A percentile compares a stretch with the other conserved stretches of the same genome.
These are phyloP conservation scores for Centropus unirufus DNA, from an alignment of 2,113 vertebrate genomes.

Conservation along the genomic window DNA sequence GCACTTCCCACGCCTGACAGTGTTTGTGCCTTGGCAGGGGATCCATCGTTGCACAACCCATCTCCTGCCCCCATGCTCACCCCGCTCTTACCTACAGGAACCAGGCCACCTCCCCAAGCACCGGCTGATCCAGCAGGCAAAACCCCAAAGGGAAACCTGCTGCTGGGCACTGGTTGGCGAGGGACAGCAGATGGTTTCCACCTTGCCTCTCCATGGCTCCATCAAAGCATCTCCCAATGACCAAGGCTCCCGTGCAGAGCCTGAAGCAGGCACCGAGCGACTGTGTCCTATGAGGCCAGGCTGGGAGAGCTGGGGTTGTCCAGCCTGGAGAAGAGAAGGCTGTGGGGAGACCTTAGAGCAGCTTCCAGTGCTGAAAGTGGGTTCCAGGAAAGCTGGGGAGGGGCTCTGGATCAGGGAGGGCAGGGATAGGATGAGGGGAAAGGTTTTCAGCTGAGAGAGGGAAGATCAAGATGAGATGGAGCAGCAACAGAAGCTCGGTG, in stretches of 20 bases:
- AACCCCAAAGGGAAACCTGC: not conserved
- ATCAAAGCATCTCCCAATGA: fast-evolving
- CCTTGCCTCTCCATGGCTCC: not conserved
- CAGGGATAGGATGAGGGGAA: too few relatives aligned
- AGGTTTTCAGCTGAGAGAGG: too few relatives aligned
- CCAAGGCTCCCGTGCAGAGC: not conserved
- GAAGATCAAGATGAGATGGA: too few relatives aligned
- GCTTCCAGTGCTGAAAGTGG: too few relatives aligned
- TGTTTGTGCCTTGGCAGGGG: not conserved
- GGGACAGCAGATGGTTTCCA: not conserved
- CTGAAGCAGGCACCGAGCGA: too few relatives aligned
- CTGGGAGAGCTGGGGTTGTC: too few relatives aligned
- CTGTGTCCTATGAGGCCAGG: too few relatives aligned
- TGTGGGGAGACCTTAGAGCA: too few relatives aligned
- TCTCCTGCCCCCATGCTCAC: not conserved
- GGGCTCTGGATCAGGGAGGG: too few relatives aligned
- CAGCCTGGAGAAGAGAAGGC: too few relatives aligned
- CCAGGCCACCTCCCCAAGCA: fast-evolving
- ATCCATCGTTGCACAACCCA: not conserved
- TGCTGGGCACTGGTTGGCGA: not conserved
- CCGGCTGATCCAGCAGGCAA: fast-evolving
- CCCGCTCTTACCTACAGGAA: fast-evolving
- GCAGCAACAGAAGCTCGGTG: too few relatives aligned
- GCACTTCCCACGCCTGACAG: constrained; percentile 17
- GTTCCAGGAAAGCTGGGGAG: too few relatives aligned